Conservation (phyloP, 30 jellyfish, hydroid and myxozoan genomes). For the Aurelia coerulea region DNA sequence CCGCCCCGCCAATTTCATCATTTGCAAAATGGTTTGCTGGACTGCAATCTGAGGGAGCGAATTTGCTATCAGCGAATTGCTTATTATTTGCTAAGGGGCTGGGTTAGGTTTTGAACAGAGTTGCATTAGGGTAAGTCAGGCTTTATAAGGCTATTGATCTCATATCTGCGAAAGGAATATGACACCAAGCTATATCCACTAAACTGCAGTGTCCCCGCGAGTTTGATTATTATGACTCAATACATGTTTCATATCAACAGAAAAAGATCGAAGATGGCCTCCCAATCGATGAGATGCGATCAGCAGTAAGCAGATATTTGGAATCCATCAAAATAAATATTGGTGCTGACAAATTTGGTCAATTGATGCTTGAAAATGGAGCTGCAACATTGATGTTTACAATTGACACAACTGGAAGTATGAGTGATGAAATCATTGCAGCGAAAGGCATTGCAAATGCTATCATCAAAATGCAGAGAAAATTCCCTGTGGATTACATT, state of each 20-base stretch:
- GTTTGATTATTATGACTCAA: too few species aligned
- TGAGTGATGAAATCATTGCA: slow-evolving; percentile 70
- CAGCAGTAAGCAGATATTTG: slow-evolving; percentile 57
- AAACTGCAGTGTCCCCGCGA: too few species aligned
- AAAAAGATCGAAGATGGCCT: slow-evolving; percentile 73
- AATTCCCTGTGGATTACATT: slow-evolving; percentile 78
- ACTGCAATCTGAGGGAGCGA: too few species aligned
- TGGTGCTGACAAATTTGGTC: slow-evolving; percentile 58
- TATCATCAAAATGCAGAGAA: slow-evolving; percentile 54
- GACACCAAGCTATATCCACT: too few species aligned
- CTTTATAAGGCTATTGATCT: too few species aligned
- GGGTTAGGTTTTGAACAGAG: too few species aligned
- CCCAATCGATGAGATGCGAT: slow-evolving; percentile 50
- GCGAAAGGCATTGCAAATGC: slow-evolving; percentile 73
- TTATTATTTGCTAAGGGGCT: too few species aligned
- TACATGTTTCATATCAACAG: slow-evolving; percentile 18
- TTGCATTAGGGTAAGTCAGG: too few species aligned
- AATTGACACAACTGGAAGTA: slow-evolving; percentile 84
- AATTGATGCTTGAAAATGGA: slow-evolving; percentile 65
- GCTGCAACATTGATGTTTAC: slow-evolving; percentile 72
- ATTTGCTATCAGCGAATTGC: too few species aligned
- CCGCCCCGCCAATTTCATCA: too few species aligned
- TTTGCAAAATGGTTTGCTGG: too few species aligned
- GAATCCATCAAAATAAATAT: slow-evolving; percentile 35
- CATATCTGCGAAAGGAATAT: too few species aligned